Conservation (phyloP, 2,113 vertebrate species). For the Merops nubicus region DNA sequence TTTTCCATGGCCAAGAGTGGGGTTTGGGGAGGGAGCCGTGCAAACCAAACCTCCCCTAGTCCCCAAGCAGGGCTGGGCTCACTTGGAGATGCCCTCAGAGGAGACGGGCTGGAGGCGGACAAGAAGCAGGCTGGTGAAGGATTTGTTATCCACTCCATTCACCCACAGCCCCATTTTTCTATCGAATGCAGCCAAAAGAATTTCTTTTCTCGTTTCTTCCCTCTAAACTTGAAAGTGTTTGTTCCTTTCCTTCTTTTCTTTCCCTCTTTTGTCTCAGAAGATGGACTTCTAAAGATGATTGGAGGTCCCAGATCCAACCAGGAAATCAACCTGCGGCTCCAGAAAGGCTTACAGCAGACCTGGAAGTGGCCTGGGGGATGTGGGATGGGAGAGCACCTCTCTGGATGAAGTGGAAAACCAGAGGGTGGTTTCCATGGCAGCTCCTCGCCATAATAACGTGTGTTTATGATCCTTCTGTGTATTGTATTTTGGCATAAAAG, state of each 20-base stretch:
- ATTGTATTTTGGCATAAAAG: conserved; percentile 77
- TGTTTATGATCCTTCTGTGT: conserved; percentile 74
- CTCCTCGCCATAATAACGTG: conserved; percentile 62
- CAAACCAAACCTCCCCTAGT: background rate
- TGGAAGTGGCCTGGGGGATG: background rate
- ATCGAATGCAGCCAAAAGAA: background rate
- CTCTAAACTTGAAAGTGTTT: background rate
- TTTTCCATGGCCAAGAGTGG: background rate
- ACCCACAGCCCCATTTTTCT: rapidly evolving
- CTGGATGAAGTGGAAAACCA: background rate
- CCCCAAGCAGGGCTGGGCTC: background rate
- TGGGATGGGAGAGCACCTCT: background rate
- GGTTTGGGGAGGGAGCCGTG: background rate
- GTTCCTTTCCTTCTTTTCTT: rapidly evolving
- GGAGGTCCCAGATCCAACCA: rapidly evolving
- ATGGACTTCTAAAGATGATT: background rate
- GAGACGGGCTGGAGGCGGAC: background rate
- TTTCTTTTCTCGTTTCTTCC: background rate
- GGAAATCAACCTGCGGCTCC: background rate
- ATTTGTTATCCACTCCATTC: background rate
- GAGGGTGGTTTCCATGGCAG: conserved; percentile 71
- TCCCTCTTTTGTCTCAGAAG: background rate
- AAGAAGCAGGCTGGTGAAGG: background rate
- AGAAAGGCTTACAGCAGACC: background rate
- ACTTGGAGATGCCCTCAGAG: background rate